These are phyloP conservation scores for Elaeidobius kamerunicus DNA, from an alignment of 2,888 invertebrate species.

Conservation along the genomic window DNA sequence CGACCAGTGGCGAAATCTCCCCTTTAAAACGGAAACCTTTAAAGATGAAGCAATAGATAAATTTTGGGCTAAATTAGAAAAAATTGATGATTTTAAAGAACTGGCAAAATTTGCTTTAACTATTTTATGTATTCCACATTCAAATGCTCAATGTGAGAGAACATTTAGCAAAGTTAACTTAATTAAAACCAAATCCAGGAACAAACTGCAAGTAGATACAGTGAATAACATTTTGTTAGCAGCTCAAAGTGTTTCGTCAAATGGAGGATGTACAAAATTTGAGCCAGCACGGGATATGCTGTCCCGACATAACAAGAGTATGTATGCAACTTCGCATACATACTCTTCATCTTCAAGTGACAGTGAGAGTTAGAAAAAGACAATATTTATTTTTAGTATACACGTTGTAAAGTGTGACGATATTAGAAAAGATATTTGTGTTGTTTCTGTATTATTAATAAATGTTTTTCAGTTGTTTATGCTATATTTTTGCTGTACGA, in stretches of 20 bases:
- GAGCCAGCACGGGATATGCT: background rate
- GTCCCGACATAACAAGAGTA: background rate
- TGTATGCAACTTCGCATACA: background rate
- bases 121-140: constrained; percentile 13
- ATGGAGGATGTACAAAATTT: background rate
- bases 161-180: constrained; percentile 17
- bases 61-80: background rate
- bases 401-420: too few species aligned
- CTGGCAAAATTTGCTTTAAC: background rate
- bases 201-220: constrained; percentile 11
- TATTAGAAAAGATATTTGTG: background rate
- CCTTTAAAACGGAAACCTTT: background rate
- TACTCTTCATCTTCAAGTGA: background rate
- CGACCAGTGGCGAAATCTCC: background rate
- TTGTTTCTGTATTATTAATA: background rate
- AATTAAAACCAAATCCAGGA: constrained; percentile 19
- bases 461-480: background rate
- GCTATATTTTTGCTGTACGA: background rate
- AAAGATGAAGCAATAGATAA: background rate
- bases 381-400: background rate
- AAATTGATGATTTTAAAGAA: background rate
- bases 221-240: constrained; percentile 1
- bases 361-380: background rate
- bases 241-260: background rate
- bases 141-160: constrained; percentile 16